Conservation (phyloP, 2,888 invertebrate genomes). For the Helleia helle region DNA sequence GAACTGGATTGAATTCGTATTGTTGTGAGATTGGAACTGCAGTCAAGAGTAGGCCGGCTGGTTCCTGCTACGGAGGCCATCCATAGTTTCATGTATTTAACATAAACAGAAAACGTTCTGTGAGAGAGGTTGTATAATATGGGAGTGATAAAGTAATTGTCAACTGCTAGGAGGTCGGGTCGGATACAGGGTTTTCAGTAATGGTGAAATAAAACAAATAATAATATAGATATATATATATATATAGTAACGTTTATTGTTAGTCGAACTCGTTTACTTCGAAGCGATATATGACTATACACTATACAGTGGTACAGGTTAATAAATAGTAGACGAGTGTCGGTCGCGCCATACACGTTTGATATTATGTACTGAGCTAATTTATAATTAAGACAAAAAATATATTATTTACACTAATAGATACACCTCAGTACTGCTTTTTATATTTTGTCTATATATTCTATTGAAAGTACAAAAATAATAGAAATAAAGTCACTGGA, state of each 20-base stretch:
- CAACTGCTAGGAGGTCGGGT: too few relatives aligned
- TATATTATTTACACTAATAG: conserved; percentile 8
- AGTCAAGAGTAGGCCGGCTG: too few relatives aligned
- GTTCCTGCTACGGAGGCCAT: too few relatives aligned
- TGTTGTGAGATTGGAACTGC: too few relatives aligned
- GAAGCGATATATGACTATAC: conserved; percentile 34
- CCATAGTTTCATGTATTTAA: too few relatives aligned
- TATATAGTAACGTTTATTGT: conserved; percentile 46
- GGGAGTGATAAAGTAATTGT: too few relatives aligned
- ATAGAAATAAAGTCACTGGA: conserved; percentile 22
- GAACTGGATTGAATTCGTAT: too few relatives aligned
- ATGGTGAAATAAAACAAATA: too few relatives aligned
- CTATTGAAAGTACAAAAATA: conserved; percentile 10
- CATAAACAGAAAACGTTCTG: too few relatives aligned
- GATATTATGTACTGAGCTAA: background rate
- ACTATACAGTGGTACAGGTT: conserved; percentile 10
- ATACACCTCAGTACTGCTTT: conserved; percentile 6
- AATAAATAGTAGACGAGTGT: background rate
- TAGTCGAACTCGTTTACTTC: conserved; percentile 44
- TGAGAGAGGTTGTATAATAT: too few relatives aligned
- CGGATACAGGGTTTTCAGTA: too few relatives aligned
- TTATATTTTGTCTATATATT: conserved; percentile 7
- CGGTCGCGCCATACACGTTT: background rate
- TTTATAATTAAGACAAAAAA: background rate
- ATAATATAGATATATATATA: too few relatives aligned